Base-by-base conservation (phyloP, 2,113 vertebrate species). In the Channa argus region DNA sequence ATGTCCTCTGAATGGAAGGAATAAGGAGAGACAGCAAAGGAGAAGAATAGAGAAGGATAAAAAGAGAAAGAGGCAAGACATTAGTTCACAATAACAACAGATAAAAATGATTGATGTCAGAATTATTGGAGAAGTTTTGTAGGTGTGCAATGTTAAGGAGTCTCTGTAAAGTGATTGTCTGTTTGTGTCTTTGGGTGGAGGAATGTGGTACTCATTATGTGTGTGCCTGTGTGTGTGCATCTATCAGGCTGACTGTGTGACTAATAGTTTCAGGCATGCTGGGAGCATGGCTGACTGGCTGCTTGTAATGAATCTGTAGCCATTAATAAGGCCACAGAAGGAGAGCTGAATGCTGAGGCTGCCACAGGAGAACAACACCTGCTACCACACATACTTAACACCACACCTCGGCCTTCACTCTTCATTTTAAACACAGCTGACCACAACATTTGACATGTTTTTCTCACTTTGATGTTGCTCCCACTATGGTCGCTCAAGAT, bases 1-100 rank as follows among this genome's bases (percentile, higher is more conserved):
- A 95, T 82, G 75, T 95, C 94, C 92, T 95, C 95, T 95, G 79
- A 2, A 78, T 52, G 36, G 59, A 80, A 67, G 76, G 50, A 76
- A 64, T 43, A 34, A 24, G n/a, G 37, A 74, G 49, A 14, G 46
- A 12, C 47, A 4, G 51, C 63, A 54, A 6, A 62, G 45, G 37
- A 39, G 37, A 79, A 51, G 64, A 10, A 56, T 1, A 56, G 4
- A 37, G 39, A 66, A 14, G 47, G 43, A 65, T 53, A 46, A 54
- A 11, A 56, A 39, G 36, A 60, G 11, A 76, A 54, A 71, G 77
- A 53, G 5, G 45, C 13, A 39, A 69, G 69, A 66, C 6, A 33
- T 71, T 4, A 41, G 54, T 12, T 6, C 2, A 5, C 11, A 58
- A 9, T 37, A 24, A 54, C 33, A 52, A 51, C 2, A 53, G 24